Base-by-base conservation (phyloP, 1,140 invertebrate genomes). In the Stratiolaelaps scimitus region DNA sequence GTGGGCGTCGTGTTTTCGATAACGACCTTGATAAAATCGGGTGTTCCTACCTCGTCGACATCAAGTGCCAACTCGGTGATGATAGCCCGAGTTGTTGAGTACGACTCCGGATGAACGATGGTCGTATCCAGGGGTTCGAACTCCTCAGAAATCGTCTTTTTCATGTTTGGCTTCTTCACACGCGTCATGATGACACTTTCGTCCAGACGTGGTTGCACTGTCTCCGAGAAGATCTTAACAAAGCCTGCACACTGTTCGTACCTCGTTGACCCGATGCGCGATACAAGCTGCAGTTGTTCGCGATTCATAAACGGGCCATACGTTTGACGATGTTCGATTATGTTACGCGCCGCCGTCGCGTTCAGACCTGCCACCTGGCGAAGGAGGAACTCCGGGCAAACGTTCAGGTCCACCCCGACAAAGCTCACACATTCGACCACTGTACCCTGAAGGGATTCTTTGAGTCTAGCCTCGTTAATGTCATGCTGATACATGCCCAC, bases 401-500 rank as follows among this genome's bases (percentile, higher is more conserved):
- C 87, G 74, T 94, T 94, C 0, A 93, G 73, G 74, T 94, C 89
- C 0, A 91, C 88, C 1, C 91, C 91, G 0, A 92, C 89, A 76
- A 89, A 89, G 77, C 88, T 92, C 5, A 92, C 89, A 73, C 88
- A 87, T 73, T 92, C 87, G 43, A 76, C 75, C 23, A 81, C 75
- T 7, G 82, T 81, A 69, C 84, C 84, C 69, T 88, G 83, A 13
- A 94, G 75, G 0, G 85, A 82, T 20, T 80, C 76, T 20, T 83
- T 82, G 1, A 95, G 73, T 71, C 83, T 80, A 72, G 84, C 86
- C 67, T 87, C 83, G 1, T 85, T 81, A 13, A 93, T 78, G 75
- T 94, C 90, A 73, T 93, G 89, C 75, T 95, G 78, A 73, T 94
- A 95, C 83, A 92, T 87, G 43, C 90, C 91, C 43, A 81, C 85